These are phyloP conservation scores for Drosophila prolongata DNA, from an alignment of 2,888 invertebrate species.

Conservation along the genomic window DNA sequence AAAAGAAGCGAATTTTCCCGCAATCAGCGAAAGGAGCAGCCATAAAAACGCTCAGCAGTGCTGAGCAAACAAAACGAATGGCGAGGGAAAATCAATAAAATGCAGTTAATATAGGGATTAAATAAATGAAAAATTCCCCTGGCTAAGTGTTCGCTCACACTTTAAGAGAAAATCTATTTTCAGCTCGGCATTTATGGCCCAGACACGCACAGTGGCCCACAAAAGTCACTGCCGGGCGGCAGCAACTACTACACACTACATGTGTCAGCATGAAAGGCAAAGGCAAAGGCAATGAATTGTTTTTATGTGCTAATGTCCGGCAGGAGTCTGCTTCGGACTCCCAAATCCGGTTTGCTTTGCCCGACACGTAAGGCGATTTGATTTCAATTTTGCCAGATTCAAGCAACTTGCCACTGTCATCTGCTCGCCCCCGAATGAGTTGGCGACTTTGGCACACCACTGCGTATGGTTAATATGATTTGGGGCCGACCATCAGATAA, in stretches of 20 bases:
- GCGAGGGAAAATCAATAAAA: slow-evolving; percentile 29
- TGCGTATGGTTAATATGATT: slow-evolving; percentile 38
- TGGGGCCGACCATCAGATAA: slow-evolving; percentile 41
- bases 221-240: slow-evolving; percentile 2
- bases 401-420: slow-evolving; percentile 49
- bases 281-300: slow-evolving; percentile 68
- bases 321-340: not conserved
- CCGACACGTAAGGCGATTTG: slow-evolving; percentile 81
- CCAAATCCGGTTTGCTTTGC: slow-evolving; percentile 54
- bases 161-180: slow-evolving; percentile 27
- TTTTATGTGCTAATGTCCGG: slow-evolving; percentile 76
- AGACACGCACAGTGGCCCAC: slow-evolving; percentile 38
- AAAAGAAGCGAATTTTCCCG: slow-evolving; percentile 31
- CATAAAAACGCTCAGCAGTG: slow-evolving; percentile 22
- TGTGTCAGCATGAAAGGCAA: slow-evolving; percentile 68
- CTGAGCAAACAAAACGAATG: slow-evolving; percentile 16
- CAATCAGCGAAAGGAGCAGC: slow-evolving; percentile 38
- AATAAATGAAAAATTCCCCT: slow-evolving; percentile 14
- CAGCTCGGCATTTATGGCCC: slow-evolving; percentile 58
- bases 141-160: not conserved
- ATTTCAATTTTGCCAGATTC: slow-evolving; percentile 81
- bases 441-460: slow-evolving; percentile 52
- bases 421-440: slow-evolving; percentile 57
- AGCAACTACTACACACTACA: slow-evolving; percentile 48
- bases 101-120: slow-evolving; percentile 37